A percentile compares a stretch with the other conserved stretches of the same genome.
These are phyloP conservation scores for Pedetes capensis DNA, from an alignment of 2,113 vertebrate species.

Conservation along the genomic window DNA sequence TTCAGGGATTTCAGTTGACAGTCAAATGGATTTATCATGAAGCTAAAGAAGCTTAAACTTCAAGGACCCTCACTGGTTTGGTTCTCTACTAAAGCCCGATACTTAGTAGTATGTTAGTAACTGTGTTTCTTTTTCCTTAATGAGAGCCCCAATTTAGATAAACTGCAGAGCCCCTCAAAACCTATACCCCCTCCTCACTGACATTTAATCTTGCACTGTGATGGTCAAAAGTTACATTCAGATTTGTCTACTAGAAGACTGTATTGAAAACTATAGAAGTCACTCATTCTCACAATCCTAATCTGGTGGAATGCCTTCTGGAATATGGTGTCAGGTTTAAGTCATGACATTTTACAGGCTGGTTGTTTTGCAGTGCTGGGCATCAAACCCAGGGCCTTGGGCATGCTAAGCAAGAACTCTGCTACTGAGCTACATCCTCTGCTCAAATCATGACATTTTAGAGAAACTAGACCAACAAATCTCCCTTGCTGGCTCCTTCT, in stretches of 20 bases:
- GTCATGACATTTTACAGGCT: not conserved
- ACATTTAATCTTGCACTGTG: not conserved
- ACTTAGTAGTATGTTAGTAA: not conserved
- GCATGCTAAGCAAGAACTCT: not conserved
- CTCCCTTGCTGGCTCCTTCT: not conserved
- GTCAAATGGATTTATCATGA: slow-evolving; percentile 10
- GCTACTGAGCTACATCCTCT: not conserved
- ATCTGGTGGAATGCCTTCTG: not conserved
- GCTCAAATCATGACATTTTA: not conserved
- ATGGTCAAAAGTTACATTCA: slow-evolving; percentile 12
- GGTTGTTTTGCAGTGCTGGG: not conserved
- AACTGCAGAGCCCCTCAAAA: slow-evolving; percentile 6
- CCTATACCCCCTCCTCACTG: not conserved
- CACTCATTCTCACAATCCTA: not conserved
- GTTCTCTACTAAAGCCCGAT: not conserved
- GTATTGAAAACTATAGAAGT: not conserved
- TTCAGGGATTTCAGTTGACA: not conserved
- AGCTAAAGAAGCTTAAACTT: slow-evolving; percentile 44
- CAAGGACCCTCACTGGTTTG: not conserved
- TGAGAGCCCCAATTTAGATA: not conserved
- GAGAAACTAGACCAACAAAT: not conserved
- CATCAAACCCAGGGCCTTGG: not conserved
- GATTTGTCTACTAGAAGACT: not conserved
- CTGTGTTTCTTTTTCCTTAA: not conserved
- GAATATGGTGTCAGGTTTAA: not conserved